phyloP scores from a whole-genome alignment of 2,797 vertebrate species.

The Artibeus lituratus region DNA sequence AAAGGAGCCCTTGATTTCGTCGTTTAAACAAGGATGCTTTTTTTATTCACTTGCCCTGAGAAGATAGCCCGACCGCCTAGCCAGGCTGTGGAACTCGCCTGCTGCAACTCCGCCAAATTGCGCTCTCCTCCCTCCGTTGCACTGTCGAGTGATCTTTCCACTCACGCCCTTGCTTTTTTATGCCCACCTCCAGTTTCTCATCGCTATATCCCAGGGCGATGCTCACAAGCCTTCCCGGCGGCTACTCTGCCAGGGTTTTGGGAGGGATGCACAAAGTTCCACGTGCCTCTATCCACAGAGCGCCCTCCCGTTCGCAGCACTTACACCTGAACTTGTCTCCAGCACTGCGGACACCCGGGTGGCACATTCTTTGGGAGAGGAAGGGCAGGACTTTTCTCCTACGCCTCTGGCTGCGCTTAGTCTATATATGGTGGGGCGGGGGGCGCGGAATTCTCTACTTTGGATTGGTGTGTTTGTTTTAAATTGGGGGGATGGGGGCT shows the following conservation, averaged over 20 bases:
- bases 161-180: neutral
- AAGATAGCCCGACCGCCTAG: neutral
- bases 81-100: neutral
- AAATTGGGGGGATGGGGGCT: slow-evolving; percentile 34
- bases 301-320: slow-evolving; percentile 48
- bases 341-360: slow-evolving; percentile 64
- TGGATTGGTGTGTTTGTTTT: slow-evolving; percentile 77
- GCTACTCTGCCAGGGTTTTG: neutral
- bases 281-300: slow-evolving; percentile 37
- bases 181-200: neutral
- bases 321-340: slow-evolving; percentile 77
- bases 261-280: neutral
- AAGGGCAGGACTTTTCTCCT: slow-evolving; percentile 64
- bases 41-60: slow-evolving; percentile 6
- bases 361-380: slow-evolving; percentile 60
- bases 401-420: slow-evolving; percentile 46
- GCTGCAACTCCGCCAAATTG: slow-evolving; percentile 22
- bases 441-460: slow-evolving; percentile 65
- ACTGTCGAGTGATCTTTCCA: neutral
- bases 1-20: neutral
- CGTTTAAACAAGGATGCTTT: slow-evolving; percentile 44
- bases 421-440: slow-evolving; percentile 70
- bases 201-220: neutral
- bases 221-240: neutral
- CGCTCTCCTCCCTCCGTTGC: neutral